These are phyloP conservation scores for Rhadina sibilatrix DNA, from an alignment of 2,113 vertebrate genomes.

Conservation along the genomic window DNA sequence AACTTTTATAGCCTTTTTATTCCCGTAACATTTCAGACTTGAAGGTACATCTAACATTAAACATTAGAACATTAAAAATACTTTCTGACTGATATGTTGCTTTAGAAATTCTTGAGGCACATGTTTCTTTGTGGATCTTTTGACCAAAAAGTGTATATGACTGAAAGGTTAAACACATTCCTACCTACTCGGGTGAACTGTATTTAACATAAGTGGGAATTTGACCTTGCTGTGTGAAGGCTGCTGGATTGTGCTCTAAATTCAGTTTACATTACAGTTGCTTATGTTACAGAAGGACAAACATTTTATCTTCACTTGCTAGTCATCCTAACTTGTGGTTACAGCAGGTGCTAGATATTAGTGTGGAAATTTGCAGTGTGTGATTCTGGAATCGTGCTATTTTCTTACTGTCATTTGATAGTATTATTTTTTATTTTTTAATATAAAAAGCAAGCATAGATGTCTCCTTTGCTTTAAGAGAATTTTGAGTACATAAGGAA, in stretches of 20 bases:
- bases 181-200: not conserved
- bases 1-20: slow-evolving; percentile 29
- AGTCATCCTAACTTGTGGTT: not conserved
- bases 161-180: not conserved
- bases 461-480: not conserved
- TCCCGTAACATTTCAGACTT: not conserved
- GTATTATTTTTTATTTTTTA: not conserved
- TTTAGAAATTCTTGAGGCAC: slow-evolving; percentile 50
- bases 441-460: not conserved
- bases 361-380: not conserved
- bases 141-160: not conserved
- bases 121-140: slow-evolving; percentile 14
- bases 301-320: not conserved
- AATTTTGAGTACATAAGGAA: not conserved
- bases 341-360: not conserved
- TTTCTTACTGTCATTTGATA: not conserved
- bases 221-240: not conserved
- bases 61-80: slow-evolving; percentile 32
- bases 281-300: not conserved
- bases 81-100: slow-evolving; percentile 23
- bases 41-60: slow-evolving; percentile 21
- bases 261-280: not conserved
- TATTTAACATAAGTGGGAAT: not conserved
- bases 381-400: not conserved
- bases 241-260: not conserved